Percentiles rank a stretch among this genome's conserved stretches.
Evolutionary conservation across 2,888 invertebrate species (phyloP).

Genomic region (Scotopteryx bipunctaria): DNA sequence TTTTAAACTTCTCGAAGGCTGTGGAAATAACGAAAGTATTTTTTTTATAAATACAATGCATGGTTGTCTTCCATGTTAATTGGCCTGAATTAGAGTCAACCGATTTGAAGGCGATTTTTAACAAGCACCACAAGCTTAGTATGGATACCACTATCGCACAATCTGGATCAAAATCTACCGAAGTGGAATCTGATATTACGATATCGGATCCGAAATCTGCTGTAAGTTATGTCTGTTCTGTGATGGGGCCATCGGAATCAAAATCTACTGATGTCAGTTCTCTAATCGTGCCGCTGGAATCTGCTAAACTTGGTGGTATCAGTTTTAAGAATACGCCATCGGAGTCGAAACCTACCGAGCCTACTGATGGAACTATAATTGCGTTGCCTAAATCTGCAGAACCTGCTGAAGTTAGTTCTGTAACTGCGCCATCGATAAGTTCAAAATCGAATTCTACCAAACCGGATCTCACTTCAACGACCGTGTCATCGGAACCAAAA

Average conservation of each 20-base stretch:
- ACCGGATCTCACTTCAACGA: not conserved
- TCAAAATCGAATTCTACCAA: not conserved
- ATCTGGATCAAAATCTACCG: too few relatives aligned
- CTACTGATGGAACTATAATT: not conserved
- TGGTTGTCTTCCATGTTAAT: too few relatives aligned
- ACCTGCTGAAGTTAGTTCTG: not conserved
- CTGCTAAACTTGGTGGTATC: not conserved
- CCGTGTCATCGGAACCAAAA: not conserved
- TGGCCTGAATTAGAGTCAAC: too few relatives aligned
- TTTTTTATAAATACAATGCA: too few relatives aligned
- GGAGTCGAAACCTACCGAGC: not conserved
- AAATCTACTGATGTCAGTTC: not conserved
- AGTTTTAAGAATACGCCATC: not conserved
- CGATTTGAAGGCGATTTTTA: too few relatives aligned
- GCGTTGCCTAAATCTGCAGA: not conserved
- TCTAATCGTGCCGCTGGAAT: not conserved
- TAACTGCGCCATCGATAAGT: not conserved
- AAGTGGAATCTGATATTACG: too few relatives aligned
- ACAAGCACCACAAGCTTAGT: too few relatives aligned
- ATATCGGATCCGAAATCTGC: too few relatives aligned
- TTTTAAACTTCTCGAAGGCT: too few relatives aligned
- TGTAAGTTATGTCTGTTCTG: too few relatives aligned
- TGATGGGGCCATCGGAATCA: not conserved
- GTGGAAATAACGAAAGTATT: too few relatives aligned
- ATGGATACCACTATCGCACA: too few relatives aligned